Conservation (phyloP, 2,797 vertebrate genomes). For the Gobionotothen gibberifrons region DNA sequence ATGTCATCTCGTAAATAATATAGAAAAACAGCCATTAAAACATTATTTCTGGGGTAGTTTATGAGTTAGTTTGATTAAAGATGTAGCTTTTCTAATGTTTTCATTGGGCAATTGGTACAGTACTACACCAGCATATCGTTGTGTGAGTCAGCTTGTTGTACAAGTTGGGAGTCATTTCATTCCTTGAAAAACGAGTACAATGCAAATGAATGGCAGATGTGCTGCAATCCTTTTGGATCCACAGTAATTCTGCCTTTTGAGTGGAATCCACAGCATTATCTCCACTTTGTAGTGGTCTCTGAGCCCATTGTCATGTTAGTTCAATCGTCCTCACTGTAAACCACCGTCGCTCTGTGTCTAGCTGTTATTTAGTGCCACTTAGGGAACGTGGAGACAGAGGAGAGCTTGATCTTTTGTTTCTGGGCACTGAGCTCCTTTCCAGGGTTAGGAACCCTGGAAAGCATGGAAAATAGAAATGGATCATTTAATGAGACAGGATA, state of each 20-base stretch:
- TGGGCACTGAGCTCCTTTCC: slow-evolving; percentile 21
- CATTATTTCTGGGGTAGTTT: slow-evolving; percentile 34
- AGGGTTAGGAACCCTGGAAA: slow-evolving; percentile 3
- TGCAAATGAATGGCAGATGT: slow-evolving; percentile 65
- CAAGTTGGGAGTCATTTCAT: slow-evolving; percentile 38
- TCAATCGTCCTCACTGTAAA: slow-evolving; percentile 66
- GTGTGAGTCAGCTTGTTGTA: slow-evolving; percentile 38
- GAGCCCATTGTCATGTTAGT: slow-evolving; percentile 76
- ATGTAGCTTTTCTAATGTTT: slow-evolving; percentile 7
- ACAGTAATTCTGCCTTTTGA: slow-evolving; percentile 47
- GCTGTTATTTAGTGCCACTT: slow-evolving; percentile 71
- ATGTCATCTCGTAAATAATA: not conserved
- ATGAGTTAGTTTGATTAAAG: slow-evolving; percentile 6
- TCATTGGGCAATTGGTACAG: not conserved
- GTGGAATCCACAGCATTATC: slow-evolving; percentile 52
- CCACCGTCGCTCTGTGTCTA: slow-evolving; percentile 65
- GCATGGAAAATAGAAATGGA: slow-evolving; percentile 31
- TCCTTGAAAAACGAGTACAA: slow-evolving; percentile 43
- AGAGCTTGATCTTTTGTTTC: slow-evolving; percentile 41
- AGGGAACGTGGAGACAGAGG: slow-evolving; percentile 53
- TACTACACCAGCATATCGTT: not conserved
- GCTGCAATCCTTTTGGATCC: slow-evolving; percentile 42
- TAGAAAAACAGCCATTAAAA: slow-evolving; percentile 3
- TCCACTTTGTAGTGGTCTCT: slow-evolving; percentile 61
- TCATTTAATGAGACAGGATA: slow-evolving; percentile 29